Conservation (phyloP, 2,797 vertebrate species). For the Podarcis siculus region DNA sequence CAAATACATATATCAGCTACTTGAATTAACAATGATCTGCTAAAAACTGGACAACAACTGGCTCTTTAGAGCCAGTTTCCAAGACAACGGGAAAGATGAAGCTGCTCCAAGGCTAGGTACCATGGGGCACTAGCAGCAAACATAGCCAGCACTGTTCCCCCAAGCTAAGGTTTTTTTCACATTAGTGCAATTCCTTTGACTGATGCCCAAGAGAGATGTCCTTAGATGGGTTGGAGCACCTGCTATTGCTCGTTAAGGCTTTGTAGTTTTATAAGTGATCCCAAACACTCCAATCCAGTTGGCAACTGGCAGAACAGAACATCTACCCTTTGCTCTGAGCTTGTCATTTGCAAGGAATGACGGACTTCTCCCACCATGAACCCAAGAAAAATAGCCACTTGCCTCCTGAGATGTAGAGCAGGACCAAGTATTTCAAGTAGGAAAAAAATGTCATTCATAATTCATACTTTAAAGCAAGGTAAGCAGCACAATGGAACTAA, state of each 20-base stretch:
- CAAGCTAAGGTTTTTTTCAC: not conserved
- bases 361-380: not conserved
- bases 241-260: not conserved
- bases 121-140: not conserved
- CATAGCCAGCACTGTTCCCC: not conserved
- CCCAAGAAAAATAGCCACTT: not conserved
- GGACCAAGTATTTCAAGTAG: slow-evolving; percentile 6
- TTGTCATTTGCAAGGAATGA: not conserved
- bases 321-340: not conserved
- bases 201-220: not conserved
- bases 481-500: slow-evolving; percentile 1
- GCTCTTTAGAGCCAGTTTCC: not conserved
- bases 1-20: not conserved
- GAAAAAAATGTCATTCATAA: fast-evolving
- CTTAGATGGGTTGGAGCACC: not conserved
- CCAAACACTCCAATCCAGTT: not conserved
- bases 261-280: not conserved
- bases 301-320: not conserved
- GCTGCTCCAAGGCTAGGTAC: not conserved
- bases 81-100: not conserved
- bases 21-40: not conserved
- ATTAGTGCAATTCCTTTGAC: not conserved
- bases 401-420: not conserved
- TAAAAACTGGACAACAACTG: not conserved
- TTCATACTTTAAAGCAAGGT: not conserved